A percentile compares a stretch with the other conserved stretches of the same genome.
phyloP scores from a whole-genome alignment of 2,113 vertebrate genomes.

The Actinemys pallida region DNA sequence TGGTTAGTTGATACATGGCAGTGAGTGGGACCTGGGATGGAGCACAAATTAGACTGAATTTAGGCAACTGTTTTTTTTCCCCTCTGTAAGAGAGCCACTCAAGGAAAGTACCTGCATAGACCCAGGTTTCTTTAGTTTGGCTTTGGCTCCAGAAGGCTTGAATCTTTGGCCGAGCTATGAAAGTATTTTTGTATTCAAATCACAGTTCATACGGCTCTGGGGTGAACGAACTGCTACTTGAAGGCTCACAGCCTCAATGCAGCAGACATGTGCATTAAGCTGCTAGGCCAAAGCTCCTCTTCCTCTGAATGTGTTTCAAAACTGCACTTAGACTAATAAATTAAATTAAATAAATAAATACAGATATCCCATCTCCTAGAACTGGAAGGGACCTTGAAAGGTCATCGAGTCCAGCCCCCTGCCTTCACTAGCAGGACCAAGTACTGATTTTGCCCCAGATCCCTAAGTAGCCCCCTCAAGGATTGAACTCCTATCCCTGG shows the following conservation, averaged over 20 bases:
- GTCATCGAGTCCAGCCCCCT: too few species aligned
- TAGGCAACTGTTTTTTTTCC: slow-evolving; percentile 1
- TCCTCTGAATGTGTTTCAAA: slow-evolving; percentile 1
- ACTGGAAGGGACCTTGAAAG: too few species aligned
- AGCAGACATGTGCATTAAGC: neutral
- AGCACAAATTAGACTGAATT: slow-evolving; percentile 11
- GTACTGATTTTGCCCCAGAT: too few species aligned
- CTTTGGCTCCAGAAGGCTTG: neutral
- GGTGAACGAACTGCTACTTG: slow-evolving; percentile 43
- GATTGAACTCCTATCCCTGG: too few species aligned
- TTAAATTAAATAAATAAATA: too few species aligned
- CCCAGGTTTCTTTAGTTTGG: slow-evolving; percentile 48
- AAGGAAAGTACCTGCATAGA: neutral
- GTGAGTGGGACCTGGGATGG: neutral
- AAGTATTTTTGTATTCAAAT: slow-evolving; percentile 40
- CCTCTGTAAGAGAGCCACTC: slow-evolving; percentile 19
- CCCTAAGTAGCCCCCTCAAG: too few species aligned
- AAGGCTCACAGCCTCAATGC: neutral
- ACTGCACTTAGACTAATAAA: neutral
- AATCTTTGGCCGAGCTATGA: neutral
- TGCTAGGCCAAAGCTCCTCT: slow-evolving; percentile 5
- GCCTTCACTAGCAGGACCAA: too few species aligned
- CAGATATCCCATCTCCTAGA: too few species aligned
- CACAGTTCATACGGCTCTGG: slow-evolving; percentile 23
- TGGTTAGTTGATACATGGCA: neutral